These are phyloP conservation scores for Drepanosiphum platanoidis DNA, from an alignment of 2,888 invertebrate species.

Conservation along the genomic window DNA sequence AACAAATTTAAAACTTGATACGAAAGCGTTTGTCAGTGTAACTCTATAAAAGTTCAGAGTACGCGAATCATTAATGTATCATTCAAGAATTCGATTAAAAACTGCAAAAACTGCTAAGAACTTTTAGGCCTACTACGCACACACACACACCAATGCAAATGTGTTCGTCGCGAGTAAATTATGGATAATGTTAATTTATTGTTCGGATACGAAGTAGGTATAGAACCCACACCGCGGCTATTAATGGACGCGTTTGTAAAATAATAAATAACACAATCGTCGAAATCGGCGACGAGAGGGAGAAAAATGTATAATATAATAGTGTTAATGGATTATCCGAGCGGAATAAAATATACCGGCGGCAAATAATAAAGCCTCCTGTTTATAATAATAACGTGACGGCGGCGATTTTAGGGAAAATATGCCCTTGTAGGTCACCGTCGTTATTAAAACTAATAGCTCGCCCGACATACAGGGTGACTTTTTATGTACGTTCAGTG, in stretches of 20 bases:
- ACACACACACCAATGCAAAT: background rate
- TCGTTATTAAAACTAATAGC: conserved; percentile 31
- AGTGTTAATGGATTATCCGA: background rate
- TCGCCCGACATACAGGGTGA: background rate
- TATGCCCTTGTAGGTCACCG: background rate
- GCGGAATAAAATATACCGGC: background rate
- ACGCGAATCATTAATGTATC: background rate
- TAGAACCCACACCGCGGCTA: background rate
- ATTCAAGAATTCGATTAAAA: background rate
- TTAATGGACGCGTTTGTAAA: background rate
- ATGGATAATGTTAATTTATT: background rate
- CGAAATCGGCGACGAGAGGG: background rate
- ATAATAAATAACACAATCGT: background rate
- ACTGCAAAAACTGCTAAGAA: too few species aligned
- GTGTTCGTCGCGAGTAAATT: background rate
- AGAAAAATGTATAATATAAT: background rate
- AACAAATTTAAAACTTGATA: background rate
- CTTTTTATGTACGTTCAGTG: too few species aligned
- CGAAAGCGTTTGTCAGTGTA: background rate
- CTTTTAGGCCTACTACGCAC: too few species aligned
- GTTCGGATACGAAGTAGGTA: background rate
- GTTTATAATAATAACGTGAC: background rate
- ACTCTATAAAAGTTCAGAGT: background rate
- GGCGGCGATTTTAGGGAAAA: conserved; percentile 16
- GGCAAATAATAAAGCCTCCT: background rate